Base-by-base conservation (phyloP, 2,888 invertebrate species). In the Harpagoxenus sublaevis region DNA sequence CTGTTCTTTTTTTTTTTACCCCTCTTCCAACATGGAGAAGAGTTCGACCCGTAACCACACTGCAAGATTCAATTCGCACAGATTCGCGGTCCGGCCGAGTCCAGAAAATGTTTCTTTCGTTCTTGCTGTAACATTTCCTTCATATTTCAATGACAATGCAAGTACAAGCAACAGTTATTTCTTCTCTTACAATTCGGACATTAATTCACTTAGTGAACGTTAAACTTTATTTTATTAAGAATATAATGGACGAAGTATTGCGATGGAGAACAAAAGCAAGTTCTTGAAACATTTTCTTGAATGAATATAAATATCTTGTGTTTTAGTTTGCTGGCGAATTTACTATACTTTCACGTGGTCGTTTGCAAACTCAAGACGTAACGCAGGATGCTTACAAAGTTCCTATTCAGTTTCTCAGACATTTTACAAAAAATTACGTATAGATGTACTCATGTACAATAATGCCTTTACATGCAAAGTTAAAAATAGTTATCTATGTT, bases 271-370 rank as follows among this genome's bases (percentile, higher is more conserved):
- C 12, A 62, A 63, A 68, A 63, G 28, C 23, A 84, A 48, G n/a
- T 55, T 65, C 5, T 66, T 62, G 60, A 86, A 89, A 90, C 90
- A 90, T 89, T 90, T 89, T 88, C 89, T 89, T 85, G 28, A 81
- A 63, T 55, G 28, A 78, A 35, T 73, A 23, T 53, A 51, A 74
- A 28, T 75, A 23, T 75, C 4, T n/a, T 66, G 79, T 66, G 79
- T 63, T 70, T 48, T 48, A 73, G 78, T 68, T 87, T 88, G 84
- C 84, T 84, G 83, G 82, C 84, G 87, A 89, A 85, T 87, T 91
- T 91, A 91, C 84, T 85, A 86, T 90, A 86, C 10, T 87, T 88
- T 84, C 48, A 66, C 55, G 12, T 60, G 57, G 18, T 45, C 18
- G 12, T 57, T 57, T 31, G 18, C 15, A 68, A 79, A 62, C 18